These are phyloP conservation scores for Myocastor coypus DNA, from an alignment of 2,113 vertebrate species.

Conservation along the genomic window DNA sequence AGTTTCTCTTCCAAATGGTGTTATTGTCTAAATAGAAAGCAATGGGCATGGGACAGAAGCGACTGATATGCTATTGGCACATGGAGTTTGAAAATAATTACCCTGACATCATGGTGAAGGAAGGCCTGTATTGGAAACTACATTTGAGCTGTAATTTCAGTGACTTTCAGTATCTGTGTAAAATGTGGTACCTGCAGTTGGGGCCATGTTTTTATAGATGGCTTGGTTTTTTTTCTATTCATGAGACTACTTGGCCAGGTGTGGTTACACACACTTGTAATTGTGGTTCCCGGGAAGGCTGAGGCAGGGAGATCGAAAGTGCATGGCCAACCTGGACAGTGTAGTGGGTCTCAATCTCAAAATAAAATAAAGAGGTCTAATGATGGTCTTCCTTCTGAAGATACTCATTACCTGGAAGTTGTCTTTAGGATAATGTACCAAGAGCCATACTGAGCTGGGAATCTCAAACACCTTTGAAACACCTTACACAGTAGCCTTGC, in stretches of 20 bases:
- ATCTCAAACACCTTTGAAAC: not conserved
- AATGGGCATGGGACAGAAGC: not conserved
- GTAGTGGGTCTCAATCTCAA: not conserved
- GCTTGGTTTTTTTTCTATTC: not conserved
- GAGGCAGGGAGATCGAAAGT: not conserved
- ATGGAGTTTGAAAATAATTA: not conserved
- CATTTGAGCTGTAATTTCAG: not conserved
- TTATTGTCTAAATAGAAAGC: not conserved
- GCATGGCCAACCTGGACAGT: not conserved
- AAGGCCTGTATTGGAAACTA: not conserved
- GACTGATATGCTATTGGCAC: too few relatives aligned
- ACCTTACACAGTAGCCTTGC: rapidly evolving
- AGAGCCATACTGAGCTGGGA: not conserved
- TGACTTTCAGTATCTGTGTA: not conserved
- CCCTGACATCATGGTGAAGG: not conserved
- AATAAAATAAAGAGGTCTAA: not conserved
- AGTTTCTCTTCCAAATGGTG: not conserved
- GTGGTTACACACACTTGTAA: not conserved
- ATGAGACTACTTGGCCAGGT: not conserved
- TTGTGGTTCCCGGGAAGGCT: not conserved
- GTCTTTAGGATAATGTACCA: not conserved
- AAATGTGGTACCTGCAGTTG: not conserved
- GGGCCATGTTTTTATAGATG: not conserved
- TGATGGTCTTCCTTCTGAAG: too few relatives aligned
- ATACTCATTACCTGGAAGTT: not conserved